These are phyloP conservation scores for Conger conger DNA, from an alignment of 2,113 vertebrate species.

Conservation along the genomic window DNA sequence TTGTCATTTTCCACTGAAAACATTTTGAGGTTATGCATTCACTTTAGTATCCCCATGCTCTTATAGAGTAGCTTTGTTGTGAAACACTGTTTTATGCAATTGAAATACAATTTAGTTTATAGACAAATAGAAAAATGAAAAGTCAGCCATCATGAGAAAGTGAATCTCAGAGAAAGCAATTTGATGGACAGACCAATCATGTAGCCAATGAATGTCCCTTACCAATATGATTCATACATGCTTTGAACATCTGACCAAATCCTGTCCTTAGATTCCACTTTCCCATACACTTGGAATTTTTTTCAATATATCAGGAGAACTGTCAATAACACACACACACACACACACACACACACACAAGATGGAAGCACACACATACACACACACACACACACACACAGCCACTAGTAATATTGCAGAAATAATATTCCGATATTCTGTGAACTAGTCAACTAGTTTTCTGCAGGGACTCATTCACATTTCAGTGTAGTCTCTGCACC, in stretches of 20 bases:
- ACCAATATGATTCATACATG: background rate
- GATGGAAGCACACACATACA: too few species aligned
- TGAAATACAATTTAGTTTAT: background rate
- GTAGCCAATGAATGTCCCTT: background rate
- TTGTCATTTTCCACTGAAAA: too few species aligned
- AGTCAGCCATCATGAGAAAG: background rate
- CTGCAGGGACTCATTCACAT: background rate
- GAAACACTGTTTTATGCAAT: background rate
- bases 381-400: too few species aligned
- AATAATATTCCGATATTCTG: background rate
- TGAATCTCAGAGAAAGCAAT: background rate
- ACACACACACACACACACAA: too few species aligned
- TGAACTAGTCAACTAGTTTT: background rate
- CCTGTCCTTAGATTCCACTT: background rate
- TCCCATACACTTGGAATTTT: background rate
- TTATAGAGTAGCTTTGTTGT: background rate
- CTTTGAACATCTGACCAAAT: background rate
- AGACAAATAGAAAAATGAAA: too few species aligned
- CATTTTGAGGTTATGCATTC: background rate
- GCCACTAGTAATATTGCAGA: too few species aligned
- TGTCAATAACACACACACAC: too few species aligned
- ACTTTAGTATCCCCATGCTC: background rate
- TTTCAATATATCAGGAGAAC: too few species aligned
- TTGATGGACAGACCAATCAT: background rate
- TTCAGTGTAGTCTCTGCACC: background rate